Evolutionary conservation across 2,888 invertebrate genomes (phyloP), one percentile per base, ranked within the genome.

Genomic region (Tenthredo scrophulariae): DNA sequence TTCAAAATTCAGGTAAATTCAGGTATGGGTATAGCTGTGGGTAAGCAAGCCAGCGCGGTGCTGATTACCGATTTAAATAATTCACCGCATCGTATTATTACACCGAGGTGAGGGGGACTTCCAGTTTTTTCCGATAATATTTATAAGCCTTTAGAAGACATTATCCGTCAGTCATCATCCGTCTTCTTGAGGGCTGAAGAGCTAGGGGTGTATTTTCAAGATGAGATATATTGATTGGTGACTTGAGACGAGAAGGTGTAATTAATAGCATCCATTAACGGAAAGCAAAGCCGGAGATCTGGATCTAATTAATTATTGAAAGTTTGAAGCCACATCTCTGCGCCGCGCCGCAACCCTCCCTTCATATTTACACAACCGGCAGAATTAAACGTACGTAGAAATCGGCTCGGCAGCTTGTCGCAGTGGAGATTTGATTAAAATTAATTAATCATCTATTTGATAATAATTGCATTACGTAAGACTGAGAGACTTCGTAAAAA

Each of bases 221-320:
- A 77, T 3, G 54, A 29, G 29, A 54, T 43, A 6, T 58, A 80
- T 80, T 15, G 80, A 80, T 80, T 37, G 80, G 40, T 37, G 80
- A 40, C 62, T 80, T 13, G 15, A 80, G 80, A 18, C 62, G 33
- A 50, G 62, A 62, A 62, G 18, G 37, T 37, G 40, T 80, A 80
- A 80, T 80, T 80, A 40, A 80, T 80, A 80, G 37, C 22, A 62
- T 62, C 77, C 80, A 80, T 80, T 80, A 80, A 62, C 22, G 62
- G 4, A 33, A 37, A 77, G 77, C 50, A 62, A 80, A 80, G 62
- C 79, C 62, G 33, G 37, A 80, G 79, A 80, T 80, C 22, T 62
- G 22, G 79, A 40, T 80, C 40, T 62, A 58, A 62, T 80, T 80
- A 80, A 80, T 80, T 62, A 62, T 58, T 40, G 80, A 62, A 80